Percentiles rank a stretch among this genome's conserved stretches.
These are phyloP conservation scores for Darevskia mixta DNA, from an alignment of 2,797 vertebrate genomes.

Conservation along the genomic window DNA sequence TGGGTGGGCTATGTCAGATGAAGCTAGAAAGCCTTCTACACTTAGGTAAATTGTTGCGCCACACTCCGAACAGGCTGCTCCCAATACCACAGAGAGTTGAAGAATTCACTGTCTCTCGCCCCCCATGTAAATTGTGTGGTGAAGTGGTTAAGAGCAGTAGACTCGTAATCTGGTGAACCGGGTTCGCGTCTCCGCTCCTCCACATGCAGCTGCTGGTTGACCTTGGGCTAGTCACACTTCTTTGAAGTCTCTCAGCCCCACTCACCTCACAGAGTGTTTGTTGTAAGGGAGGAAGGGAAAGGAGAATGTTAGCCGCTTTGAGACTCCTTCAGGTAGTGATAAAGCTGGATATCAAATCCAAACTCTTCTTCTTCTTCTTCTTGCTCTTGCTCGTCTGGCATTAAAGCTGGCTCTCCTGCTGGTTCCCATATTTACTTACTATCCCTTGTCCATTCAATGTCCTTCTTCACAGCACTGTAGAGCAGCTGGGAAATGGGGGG, in stretches of 20 bases:
- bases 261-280: too few relatives aligned
- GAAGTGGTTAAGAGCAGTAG: too few relatives aligned
- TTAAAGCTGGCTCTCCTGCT: not conserved
- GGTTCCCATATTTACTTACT: not conserved
- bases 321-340: too few relatives aligned
- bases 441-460: not conserved
- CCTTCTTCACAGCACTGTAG: not conserved
- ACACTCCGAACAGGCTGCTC: not conserved
- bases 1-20: not conserved
- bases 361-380: not conserved
- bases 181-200: too few relatives aligned
- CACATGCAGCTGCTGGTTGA: too few relatives aligned
- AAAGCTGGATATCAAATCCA: too few relatives aligned
- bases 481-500: not conserved
- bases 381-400: not conserved
- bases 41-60: not conserved
- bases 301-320: too few relatives aligned
- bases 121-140: not conserved
- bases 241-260: too few relatives aligned
- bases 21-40: not conserved
- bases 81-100: not conserved
- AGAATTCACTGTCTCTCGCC: not conserved
- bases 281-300: too few relatives aligned
- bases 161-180: too few relatives aligned
- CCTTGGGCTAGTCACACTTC: too few relatives aligned